Percentiles rank a stretch among this genome's conserved stretches.
Conservation (phyloP, 2,888 invertebrate genomes). For the Machimus atricapillus region DNA sequence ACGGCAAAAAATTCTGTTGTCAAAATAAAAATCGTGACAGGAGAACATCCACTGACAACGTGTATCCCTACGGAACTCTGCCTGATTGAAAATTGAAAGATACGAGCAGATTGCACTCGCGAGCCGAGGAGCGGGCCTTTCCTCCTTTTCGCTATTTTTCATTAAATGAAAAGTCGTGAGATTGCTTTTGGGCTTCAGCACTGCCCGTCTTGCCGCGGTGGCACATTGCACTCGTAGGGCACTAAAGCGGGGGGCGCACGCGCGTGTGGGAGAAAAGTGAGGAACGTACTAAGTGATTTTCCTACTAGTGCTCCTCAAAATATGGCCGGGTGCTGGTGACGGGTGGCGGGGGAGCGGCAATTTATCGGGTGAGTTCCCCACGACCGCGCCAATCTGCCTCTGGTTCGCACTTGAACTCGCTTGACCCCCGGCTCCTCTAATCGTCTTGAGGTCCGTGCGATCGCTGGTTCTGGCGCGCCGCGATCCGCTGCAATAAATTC, state of each 20-base stretch:
- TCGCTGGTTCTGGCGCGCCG: background rate
- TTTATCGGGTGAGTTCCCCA: conserved; percentile 17
- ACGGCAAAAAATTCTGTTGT: background rate
- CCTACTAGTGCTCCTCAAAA: background rate
- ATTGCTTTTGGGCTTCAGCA: background rate
- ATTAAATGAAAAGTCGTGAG: conserved; percentile 37
- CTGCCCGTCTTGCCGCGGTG: background rate
- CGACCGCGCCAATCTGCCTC: background rate
- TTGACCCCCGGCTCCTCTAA: conserved; percentile 6
- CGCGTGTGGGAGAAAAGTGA: background rate
- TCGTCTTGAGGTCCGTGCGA: background rate
- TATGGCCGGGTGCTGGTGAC: background rate
- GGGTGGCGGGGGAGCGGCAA: background rate
- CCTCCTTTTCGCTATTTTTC: conserved; percentile 11
- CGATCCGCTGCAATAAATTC: conserved; percentile 4
- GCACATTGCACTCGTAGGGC: background rate
- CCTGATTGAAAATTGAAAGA: conserved; percentile 28
- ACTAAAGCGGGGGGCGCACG: background rate
- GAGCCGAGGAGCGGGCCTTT: background rate
- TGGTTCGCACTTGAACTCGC: conserved; percentile 21
- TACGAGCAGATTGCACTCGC: conserved; percentile 6
- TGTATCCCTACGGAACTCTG: background rate
- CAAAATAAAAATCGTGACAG: conserved; percentile 20
- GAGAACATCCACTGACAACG: conserved; percentile 8
- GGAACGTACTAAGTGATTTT: background rate